Percentiles rank a stretch among this genome's conserved stretches.
These are phyloP conservation scores for Siphlonurus alternatus DNA, from an alignment of 2,888 invertebrate genomes.

Conservation along the genomic window DNA sequence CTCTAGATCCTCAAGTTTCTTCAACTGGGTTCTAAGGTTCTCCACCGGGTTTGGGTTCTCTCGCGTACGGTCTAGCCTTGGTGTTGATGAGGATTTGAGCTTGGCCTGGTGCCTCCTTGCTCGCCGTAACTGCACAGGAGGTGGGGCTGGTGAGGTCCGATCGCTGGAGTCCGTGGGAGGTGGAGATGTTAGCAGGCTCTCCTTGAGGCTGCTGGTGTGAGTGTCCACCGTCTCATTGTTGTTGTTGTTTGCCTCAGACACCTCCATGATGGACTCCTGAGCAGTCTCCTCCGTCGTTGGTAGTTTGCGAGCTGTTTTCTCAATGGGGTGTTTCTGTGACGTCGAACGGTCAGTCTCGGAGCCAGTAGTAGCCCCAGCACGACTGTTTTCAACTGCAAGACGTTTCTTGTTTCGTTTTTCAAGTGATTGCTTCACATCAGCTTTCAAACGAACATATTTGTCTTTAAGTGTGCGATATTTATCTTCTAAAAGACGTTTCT, in stretches of 20 bases:
- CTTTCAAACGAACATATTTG: constrained; percentile 62
- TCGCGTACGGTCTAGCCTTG: constrained; percentile 31
- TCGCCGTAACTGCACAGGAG: not conserved
- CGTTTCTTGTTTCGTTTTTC: constrained; percentile 47
- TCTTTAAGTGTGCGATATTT: constrained; percentile 68
- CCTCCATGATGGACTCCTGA: not conserved
- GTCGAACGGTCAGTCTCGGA: constrained; percentile 67
- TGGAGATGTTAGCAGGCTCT: not conserved
- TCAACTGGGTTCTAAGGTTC: constrained; percentile 58
- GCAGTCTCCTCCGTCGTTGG: not conserved
- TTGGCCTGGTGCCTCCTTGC: constrained; percentile 5
- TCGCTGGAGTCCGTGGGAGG: not conserved
- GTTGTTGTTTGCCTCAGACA: constrained; percentile 1
- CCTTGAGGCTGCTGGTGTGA: not conserved
- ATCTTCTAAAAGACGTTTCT: constrained; percentile 52
- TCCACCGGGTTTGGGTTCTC: constrained; percentile 44
- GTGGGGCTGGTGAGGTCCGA: constrained; percentile 2
- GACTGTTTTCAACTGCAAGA: constrained; percentile 37
- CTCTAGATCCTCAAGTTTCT: constrained; percentile 65
- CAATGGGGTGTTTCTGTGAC: constrained; percentile 26
- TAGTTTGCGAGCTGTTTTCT: not conserved
- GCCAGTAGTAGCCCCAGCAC: constrained; percentile 38
- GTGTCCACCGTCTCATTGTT: not conserved
- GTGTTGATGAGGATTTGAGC: constrained; percentile 48
- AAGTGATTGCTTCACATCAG: constrained; percentile 58